Evolutionary conservation across 2,113 vertebrate genomes (phyloP).

Genomic region (Arvicanthis niloticus): DNA sequence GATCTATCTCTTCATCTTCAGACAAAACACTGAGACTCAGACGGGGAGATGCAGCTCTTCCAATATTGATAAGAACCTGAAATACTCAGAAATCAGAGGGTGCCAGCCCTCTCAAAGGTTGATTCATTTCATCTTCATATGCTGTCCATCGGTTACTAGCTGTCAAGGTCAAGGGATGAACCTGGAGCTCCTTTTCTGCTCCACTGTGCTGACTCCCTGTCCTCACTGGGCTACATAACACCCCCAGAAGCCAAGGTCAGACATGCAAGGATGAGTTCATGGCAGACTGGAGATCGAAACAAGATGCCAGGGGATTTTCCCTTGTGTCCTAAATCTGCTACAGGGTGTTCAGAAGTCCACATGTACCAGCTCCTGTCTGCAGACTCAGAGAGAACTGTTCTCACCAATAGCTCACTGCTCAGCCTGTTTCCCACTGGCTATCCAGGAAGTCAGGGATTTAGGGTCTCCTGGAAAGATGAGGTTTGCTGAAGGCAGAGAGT

Average conservation of each 20-base stretch:
- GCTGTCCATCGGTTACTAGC: background rate
- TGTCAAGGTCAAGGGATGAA: background rate
- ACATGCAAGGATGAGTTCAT: background rate
- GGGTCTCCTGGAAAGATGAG: rapidly evolving
- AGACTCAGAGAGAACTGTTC: background rate
- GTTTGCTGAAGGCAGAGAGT: background rate
- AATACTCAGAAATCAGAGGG: background rate
- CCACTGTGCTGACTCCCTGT: rapidly evolving
- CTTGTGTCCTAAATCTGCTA: background rate
- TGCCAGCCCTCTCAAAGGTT: background rate
- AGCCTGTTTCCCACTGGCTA: background rate
- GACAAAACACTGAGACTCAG: background rate
- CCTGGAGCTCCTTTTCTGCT: background rate
- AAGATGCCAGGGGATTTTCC: background rate
- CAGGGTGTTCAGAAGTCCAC: background rate
- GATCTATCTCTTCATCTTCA: background rate
- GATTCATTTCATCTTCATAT: background rate
- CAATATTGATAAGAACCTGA: background rate
- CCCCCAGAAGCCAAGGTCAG: background rate
- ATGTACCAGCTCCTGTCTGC: background rate
- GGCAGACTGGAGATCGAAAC: too few species aligned
- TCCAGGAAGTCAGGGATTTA: background rate
- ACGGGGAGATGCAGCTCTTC: background rate
- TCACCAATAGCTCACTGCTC: background rate
- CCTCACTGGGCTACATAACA: background rate